Conservation (phyloP, 1,140 invertebrate species). For the Pseudomyrmex sp. region DNA sequence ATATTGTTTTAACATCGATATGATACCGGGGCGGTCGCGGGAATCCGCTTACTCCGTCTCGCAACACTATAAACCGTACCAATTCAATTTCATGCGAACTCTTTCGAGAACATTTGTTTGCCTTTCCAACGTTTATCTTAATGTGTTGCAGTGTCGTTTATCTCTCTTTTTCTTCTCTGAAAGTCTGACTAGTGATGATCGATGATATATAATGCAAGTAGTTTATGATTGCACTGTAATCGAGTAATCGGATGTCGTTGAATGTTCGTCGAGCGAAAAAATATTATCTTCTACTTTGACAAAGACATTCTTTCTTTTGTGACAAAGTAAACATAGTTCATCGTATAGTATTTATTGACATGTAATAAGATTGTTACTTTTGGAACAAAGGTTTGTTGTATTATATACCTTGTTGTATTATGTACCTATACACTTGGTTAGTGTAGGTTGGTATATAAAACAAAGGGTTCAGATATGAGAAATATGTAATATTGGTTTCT, state of each 20-base stretch:
- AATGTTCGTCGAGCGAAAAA: no score
- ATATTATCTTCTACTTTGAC: no score
- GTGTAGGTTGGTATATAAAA: no score
- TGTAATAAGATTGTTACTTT: no score
- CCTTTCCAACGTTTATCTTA: constrained; percentile 39
- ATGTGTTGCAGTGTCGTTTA: background rate
- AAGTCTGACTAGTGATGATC: background rate
- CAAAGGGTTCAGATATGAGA: no score
- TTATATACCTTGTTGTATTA: no score
- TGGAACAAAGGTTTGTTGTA: no score
- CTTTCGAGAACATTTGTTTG: constrained; percentile 46
- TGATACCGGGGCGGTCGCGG: constrained; percentile 21
- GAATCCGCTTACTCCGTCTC: constrained; percentile 41
- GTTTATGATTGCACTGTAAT: constrained; percentile 17
- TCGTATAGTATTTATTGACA: no score
- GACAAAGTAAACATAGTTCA: no score
- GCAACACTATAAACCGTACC: constrained; percentile 49
- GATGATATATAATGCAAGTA: constrained; percentile 25
- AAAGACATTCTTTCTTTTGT: no score
- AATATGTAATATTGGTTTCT: no score
- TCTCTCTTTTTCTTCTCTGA: background rate
- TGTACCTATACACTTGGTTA: no score
- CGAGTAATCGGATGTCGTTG: background rate
- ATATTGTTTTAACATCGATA: constrained; percentile 63
- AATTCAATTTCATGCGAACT: constrained; percentile 62